A percentile compares a stretch with the other conserved stretches of the same genome.
Conservation (phyloP, 2,113 vertebrate species). For the Protomyctophum bolini region DNA sequence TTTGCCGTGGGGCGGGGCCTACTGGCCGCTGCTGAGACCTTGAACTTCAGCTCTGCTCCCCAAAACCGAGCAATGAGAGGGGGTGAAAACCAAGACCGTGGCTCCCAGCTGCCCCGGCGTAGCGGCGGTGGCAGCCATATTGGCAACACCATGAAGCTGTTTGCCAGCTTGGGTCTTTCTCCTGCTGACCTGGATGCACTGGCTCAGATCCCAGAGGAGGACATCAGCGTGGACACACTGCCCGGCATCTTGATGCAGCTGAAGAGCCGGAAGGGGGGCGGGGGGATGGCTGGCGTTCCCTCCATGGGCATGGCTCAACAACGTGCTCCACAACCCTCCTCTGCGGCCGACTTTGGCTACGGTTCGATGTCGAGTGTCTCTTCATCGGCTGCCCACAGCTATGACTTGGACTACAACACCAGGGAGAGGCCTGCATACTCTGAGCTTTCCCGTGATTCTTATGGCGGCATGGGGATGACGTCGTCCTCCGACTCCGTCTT, state of each 20-base stretch:
- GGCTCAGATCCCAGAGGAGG: conserved; percentile 95
- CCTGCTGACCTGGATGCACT: conserved; percentile 94
- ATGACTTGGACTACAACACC: conserved; percentile 54
- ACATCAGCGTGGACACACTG: conserved; percentile 96
- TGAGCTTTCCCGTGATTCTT: conserved; percentile 72
- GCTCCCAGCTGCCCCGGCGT: conserved; percentile 81
- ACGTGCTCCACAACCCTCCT: conserved; percentile 31
- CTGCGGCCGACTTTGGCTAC: conserved; percentile 68
- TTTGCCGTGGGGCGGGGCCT: conserved; percentile 91
- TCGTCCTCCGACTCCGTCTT: conserved; percentile 60
- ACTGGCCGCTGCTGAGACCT: conserved; percentile 94
- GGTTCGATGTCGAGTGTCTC: conserved; percentile 62
- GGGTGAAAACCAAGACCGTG: conserved; percentile 84
- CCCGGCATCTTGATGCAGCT: conserved; percentile 96
- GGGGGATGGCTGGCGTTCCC: conserved; percentile 42
- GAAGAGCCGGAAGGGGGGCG: conserved; percentile 87
- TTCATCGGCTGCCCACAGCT: conserved; percentile 46
- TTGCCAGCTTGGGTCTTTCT: conserved; percentile 96
- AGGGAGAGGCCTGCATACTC: conserved; percentile 57
- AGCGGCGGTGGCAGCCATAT: conserved; percentile 79
- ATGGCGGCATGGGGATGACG: conserved; percentile 55
- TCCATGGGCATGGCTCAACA: conserved; percentile 53
- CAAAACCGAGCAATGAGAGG: conserved; percentile 86
- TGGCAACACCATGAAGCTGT: conserved; percentile 96
- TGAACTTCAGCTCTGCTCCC: conserved; percentile 91